Evolutionary conservation across 2,797 vertebrate species (phyloP), one percentile per base, ranked within the genome.

Genomic region (Benthosema pterotum): DNA sequence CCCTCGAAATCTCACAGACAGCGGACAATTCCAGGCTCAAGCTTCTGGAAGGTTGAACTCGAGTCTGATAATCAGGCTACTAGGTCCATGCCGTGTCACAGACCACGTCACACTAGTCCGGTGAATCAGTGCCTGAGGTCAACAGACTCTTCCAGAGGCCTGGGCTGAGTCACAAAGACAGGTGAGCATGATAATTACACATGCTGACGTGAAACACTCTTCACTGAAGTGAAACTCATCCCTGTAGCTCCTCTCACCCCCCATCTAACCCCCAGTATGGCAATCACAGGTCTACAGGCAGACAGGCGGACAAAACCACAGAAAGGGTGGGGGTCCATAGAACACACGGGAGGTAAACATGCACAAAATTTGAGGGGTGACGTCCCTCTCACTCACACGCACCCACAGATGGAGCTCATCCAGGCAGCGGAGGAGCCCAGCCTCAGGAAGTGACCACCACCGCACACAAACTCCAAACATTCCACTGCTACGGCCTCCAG

Each of bases 401-500:
- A 38, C 11, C 58, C 52, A 66, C 59, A 45, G 8, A 38, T 43
- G 22, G 38, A 68, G 66, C 62, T 66, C 63, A 74, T 66, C 52
- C 42, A 75, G 67, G 66, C 65, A 53, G 58, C 64, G 51, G 63
- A 67, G 51, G 63, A 67, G 73, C 56, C 42, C 60, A 12, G 70
- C 58, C 63, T 14, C 53, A 75, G 55, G 60, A 83, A 73, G 80
- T 83, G 80, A 84, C 75, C 60, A 84, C 75, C 60, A 70, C 69
- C 71, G 67, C 84, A 87, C 80, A 42, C 75, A 83, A 79, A 83
- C 85, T 75, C 77, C 80, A 77, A 83, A 87, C 86, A 82, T 87
- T 86, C 79, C 77, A 70, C 72, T 68, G 60, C 69, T 80, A 80
- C 66, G 63, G 76, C 63, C 71, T 74, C 60, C 63, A 80, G 73